Evolutionary conservation across 2,888 invertebrate genomes (phyloP).

Genomic region (Epistrophe grossulariae): DNA sequence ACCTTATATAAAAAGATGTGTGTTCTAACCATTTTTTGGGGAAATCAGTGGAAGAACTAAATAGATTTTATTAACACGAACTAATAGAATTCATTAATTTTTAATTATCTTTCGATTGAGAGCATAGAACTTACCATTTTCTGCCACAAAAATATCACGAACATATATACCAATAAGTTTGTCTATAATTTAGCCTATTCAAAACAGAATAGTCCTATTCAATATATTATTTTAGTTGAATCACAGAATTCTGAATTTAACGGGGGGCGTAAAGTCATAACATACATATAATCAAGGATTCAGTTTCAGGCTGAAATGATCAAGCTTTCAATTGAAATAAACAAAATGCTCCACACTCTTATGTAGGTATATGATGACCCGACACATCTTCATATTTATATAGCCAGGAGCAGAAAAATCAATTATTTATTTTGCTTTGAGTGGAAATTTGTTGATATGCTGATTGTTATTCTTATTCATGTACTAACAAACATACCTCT

Average conservation of each 20-base stretch:
- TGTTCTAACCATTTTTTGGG: not conserved
- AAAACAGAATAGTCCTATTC: not conserved
- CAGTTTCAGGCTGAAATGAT: not conserved
- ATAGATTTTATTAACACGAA: not conserved
- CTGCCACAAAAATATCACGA: not conserved
- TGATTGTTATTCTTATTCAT: not conserved
- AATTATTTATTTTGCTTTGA: conserved; percentile 1
- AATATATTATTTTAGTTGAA: not conserved
- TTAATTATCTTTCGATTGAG: not conserved
- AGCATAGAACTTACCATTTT: not conserved
- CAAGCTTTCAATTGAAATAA: not conserved
- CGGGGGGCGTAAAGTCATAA: not conserved
- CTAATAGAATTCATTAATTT: not conserved
- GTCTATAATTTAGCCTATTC: not conserved
- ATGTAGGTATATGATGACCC: not conserved
- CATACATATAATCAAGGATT: not conserved
- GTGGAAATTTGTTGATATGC: conserved; percentile 1
- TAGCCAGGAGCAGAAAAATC: not conserved
- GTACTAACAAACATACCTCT: not conserved
- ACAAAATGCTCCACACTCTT: too few species aligned
- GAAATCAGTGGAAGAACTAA: not conserved
- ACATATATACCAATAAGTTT: not conserved
- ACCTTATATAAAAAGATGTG: not conserved
- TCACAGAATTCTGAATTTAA: not conserved
- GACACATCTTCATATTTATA: not conserved